Evolutionary conservation across 2,888 invertebrate species (phyloP).

Genomic region (Melanostoma scalare): DNA sequence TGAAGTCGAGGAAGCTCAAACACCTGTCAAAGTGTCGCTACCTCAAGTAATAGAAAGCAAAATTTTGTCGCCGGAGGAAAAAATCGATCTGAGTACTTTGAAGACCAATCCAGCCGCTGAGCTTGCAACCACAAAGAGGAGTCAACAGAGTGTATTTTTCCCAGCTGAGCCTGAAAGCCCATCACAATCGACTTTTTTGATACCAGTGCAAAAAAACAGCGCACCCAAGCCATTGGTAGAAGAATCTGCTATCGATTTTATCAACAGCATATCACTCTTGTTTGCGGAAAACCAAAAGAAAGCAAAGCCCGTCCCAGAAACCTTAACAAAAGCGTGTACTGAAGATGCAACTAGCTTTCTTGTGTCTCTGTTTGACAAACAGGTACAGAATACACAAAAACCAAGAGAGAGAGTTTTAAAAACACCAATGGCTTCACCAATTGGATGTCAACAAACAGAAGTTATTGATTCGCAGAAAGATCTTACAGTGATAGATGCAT

Average conservation of each 20-base stretch:
- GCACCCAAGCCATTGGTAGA: not conserved
- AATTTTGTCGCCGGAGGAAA: conserved; percentile 78
- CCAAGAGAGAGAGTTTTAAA: too few relatives aligned
- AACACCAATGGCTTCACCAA: not conserved
- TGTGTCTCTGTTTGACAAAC: conserved; percentile 32
- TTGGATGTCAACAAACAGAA: not conserved
- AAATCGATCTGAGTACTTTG: conserved; percentile 77
- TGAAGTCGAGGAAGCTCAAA: not conserved
- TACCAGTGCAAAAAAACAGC: not conserved
- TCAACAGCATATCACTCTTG: conserved; percentile 22
- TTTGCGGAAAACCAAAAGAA: conserved; percentile 15
- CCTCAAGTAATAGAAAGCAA: conserved; percentile 79
- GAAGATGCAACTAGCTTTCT: conserved; percentile 60
- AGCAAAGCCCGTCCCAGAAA: not conserved
- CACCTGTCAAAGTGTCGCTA: not conserved
- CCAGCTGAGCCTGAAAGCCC: not conserved
- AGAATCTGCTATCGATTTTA: conserved; percentile 67
- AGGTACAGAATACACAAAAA: not conserved
- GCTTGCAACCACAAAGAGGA: conserved; percentile 11
- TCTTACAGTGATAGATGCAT: not conserved
- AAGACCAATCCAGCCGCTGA: conserved; percentile 61
- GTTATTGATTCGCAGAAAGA: not conserved
- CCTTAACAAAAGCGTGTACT: not conserved
- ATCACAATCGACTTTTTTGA: conserved; percentile 4
- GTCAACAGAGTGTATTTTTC: not conserved